Evolutionary conservation across 2,888 invertebrate genomes (phyloP).

Genomic region (Amiota communis): DNA sequence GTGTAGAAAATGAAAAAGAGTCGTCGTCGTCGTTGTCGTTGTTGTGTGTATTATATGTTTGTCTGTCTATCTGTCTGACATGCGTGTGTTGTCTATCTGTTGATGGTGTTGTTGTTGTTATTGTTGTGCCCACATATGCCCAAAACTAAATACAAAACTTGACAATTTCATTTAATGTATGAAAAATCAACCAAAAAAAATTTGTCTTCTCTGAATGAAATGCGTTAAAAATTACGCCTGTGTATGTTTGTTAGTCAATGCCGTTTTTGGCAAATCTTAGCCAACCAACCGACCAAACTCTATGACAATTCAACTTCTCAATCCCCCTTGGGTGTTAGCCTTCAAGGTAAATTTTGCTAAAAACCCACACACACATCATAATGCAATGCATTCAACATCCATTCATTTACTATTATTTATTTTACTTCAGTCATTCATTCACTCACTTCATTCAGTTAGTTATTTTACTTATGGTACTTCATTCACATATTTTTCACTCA

Average conservation of each 20-base stretch:
- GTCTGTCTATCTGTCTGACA: conserved; percentile 5
- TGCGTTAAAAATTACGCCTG: conserved; percentile 25
- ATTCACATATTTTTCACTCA: conserved; percentile 28
- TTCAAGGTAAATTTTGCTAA: conserved; percentile 11
- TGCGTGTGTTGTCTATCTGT: background rate
- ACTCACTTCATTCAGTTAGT: conserved; percentile 44
- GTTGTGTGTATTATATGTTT: background rate
- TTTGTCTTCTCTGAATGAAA: background rate
- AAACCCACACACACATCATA: conserved; percentile 19
- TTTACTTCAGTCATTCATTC: conserved; percentile 5
- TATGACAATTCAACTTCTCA: background rate
- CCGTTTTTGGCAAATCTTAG: background rate
- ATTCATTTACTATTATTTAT: background rate
- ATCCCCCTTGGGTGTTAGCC: background rate
- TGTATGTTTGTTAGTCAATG: background rate
- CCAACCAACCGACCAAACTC: background rate
- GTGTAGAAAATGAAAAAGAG: background rate
- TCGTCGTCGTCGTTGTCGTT: background rate
- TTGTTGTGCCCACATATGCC: conserved; percentile 12
- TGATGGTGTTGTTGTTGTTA: background rate
- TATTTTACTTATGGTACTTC: conserved; percentile 15
- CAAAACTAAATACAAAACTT: conserved; percentile 3
- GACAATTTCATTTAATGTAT: background rate
- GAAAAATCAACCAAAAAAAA: conserved; percentile 4
- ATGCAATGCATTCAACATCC: background rate